Conservation (phyloP, 2,888 invertebrate species). For the Cataglyphis livida region DNA sequence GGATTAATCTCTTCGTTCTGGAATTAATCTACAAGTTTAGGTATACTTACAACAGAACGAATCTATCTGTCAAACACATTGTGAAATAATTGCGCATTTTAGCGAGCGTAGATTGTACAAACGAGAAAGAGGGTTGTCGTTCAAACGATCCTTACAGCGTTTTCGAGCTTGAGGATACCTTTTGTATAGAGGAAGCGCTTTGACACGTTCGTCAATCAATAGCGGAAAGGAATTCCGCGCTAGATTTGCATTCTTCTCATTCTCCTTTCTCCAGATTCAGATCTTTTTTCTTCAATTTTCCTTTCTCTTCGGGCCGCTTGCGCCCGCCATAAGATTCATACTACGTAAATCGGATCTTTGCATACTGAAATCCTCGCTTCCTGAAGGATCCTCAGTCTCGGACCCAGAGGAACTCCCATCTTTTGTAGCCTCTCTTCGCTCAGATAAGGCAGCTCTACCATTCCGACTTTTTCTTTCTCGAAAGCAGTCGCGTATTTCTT, state of each 20-base stretch:
- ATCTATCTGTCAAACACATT: conserved; percentile 19
- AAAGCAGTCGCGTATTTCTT: conserved; percentile 95
- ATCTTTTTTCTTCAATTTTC: neutral
- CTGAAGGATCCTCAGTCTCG: conserved; percentile 94
- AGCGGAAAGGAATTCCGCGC: neutral
- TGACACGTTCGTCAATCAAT: conserved; percentile 23
- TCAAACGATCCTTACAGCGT: conserved; percentile 2
- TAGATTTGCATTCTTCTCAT: conserved; percentile 15
- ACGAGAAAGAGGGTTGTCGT: conserved; percentile 10
- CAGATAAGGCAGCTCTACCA: conserved; percentile 96
- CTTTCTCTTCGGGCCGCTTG: neutral
- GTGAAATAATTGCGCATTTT: conserved; percentile 32
- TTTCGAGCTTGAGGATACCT: conserved; percentile 2
- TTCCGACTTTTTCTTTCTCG: conserved; percentile 94
- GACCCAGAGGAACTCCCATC: conserved; percentile 96
- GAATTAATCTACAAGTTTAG: neutral
- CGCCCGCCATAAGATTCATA: conserved; percentile 75
- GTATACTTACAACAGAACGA: neutral
- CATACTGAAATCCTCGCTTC: conserved; percentile 91
- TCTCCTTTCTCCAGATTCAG: neutral
- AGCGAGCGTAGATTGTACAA: conserved; percentile 17
- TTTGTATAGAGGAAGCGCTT: neutral
- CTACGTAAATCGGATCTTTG: conserved; percentile 88
- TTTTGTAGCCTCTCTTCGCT: conserved; percentile 95
- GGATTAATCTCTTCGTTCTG: neutral